These are phyloP conservation scores for Anthoscopus minutus DNA, from an alignment of 2,113 vertebrate genomes.

Conservation along the genomic window DNA sequence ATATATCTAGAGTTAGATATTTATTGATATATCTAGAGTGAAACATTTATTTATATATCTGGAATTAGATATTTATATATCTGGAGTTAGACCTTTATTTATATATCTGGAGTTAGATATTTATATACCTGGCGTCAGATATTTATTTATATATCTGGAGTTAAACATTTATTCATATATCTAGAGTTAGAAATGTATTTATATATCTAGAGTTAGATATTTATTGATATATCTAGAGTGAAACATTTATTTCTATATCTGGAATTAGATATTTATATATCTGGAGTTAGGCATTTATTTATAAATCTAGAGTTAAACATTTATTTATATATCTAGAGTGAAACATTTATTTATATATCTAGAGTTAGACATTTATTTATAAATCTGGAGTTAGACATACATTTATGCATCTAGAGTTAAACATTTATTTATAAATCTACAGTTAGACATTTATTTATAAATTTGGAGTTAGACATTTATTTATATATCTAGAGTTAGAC, in stretches of 20 bases:
- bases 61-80: background rate
- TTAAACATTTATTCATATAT: background rate
- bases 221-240: background rate
- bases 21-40: background rate
- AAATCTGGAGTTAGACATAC: too few species aligned
- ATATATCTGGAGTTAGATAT: too few species aligned
- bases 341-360: background rate
- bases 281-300: background rate
- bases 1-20: background rate
- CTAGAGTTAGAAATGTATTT: background rate
- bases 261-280: background rate
- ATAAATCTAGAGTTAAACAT: too few species aligned
- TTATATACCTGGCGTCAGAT: background rate
- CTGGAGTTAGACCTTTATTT: too few species aligned
- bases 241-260: too few species aligned
- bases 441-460: background rate
- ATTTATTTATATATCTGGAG: background rate
- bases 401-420: too few species aligned
- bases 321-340: background rate
- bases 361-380: background rate
- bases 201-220: background rate
- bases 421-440: background rate
- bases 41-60: too few species aligned
- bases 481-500: background rate
- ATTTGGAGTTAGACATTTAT: background rate